These are phyloP conservation scores for Physeter macrocephalus DNA, from an alignment of 2,113 vertebrate genomes.

Conservation along the genomic window DNA sequence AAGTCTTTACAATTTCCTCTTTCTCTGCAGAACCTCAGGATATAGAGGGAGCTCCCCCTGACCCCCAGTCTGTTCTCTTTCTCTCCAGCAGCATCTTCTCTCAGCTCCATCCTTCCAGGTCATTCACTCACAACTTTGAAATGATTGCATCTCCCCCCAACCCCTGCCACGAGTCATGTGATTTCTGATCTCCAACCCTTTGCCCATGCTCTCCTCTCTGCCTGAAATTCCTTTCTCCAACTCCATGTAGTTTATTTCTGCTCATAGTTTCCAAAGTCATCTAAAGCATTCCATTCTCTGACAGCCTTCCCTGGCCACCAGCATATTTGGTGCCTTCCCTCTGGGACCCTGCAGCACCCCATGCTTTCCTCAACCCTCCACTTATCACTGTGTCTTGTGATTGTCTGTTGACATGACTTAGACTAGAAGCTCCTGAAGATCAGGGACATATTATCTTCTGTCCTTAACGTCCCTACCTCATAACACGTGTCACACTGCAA, in stretches of 20 bases:
- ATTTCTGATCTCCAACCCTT: not conserved
- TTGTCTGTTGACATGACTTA: not conserved
- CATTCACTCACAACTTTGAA: not conserved
- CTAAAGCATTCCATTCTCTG: not conserved
- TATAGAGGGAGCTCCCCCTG: not conserved
- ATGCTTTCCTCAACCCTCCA: not conserved
- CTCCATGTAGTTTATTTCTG: not conserved
- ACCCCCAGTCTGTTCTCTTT: not conserved
- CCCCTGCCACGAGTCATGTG: not conserved
- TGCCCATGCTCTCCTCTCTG: not conserved
- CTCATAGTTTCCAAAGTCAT: not conserved
- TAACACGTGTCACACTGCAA: not conserved
- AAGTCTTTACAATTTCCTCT: not conserved
- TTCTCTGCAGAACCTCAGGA: not conserved
- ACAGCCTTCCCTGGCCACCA: not conserved
- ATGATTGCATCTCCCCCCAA: not conserved
- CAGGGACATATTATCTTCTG: not conserved
- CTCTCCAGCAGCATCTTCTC: not conserved
- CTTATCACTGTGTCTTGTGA: not conserved
- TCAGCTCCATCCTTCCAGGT: not conserved
- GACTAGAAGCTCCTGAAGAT: not conserved
- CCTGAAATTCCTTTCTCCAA: not conserved
- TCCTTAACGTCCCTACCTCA: not conserved
- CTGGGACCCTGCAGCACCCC: accelerated
- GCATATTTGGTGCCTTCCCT: not conserved